Percentiles rank a stretch among this genome's conserved stretches.
Conservation (phyloP, 2,888 invertebrate genomes). For the Acleris holmiana region DNA sequence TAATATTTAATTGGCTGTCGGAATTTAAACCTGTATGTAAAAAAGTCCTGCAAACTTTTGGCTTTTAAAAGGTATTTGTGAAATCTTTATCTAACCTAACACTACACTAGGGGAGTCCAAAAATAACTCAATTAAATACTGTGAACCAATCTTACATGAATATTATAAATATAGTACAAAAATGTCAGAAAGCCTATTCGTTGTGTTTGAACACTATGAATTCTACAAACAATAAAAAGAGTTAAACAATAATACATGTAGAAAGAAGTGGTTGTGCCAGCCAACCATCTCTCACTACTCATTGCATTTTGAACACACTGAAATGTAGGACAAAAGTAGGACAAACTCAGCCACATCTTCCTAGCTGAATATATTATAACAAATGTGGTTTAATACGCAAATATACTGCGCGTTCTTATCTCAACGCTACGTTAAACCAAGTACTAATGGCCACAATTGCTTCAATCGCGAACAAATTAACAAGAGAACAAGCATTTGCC, state of each 20-base stretch:
- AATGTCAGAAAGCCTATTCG: conserved; percentile 62
- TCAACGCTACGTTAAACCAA: conserved; percentile 52
- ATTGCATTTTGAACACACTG: conserved; percentile 15
- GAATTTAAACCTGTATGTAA: conserved; percentile 28
- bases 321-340: conserved; percentile 11
- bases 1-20: too few relatives aligned
- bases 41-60: conserved; percentile 58
- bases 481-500: conserved; percentile 10
- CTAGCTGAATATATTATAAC: conserved; percentile 46
- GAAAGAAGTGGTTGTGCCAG: conserved; percentile 20
- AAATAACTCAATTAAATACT: conserved; percentile 60
- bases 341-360: conserved; percentile 57
- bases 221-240: conserved; percentile 46
- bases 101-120: conserved; percentile 54
- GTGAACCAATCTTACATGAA: conserved; percentile 65
- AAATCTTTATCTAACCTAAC: conserved; percentile 54
- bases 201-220: conserved; percentile 71
- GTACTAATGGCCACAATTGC: conserved; percentile 66
- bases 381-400: conserved; percentile 38
- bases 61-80: conserved; percentile 56
- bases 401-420: conserved; percentile 41
- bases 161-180: conserved; percentile 63
- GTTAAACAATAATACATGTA: conserved; percentile 30
- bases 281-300: conserved; percentile 32
- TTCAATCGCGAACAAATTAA: conserved; percentile 36